Base-by-base conservation (phyloP, 2,797 vertebrate species). In the Xiphorhynchus erythropygius region DNA sequence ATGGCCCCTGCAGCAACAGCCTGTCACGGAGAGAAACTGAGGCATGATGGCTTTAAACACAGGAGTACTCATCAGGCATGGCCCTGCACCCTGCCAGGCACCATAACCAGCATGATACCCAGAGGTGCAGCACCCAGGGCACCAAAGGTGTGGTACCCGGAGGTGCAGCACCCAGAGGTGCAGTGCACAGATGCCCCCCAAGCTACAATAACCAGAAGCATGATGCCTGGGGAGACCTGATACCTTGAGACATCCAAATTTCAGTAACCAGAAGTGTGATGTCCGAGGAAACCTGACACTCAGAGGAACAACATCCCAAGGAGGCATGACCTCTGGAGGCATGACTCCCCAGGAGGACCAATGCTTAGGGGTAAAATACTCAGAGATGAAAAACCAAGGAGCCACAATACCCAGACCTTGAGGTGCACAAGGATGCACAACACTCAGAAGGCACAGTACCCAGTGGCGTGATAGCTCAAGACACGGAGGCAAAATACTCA, bases 321-420 rank as follows among this genome's bases (percentile, higher is more conserved):
- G 28, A 63, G 17, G 3, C 32, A 18, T 12, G 17, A 50, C 24
- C 18, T 53, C 68, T 32, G 60, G 53, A 68, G 42, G 16, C 11
- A 6, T 7, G 9, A 44, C 22, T 46, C 13, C 10, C 49, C 25
- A n/a, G 67, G 19, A 53, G 13, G 4, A 76, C 5, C 2, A 1
- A 27, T 23, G 56, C 35, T 23, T 50, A 16, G 18, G 7, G 15
- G 3, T 33, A 25, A 4, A 1, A 37, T 16, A 81, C 30, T 12
- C 75, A 28, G 42, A 62, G 52, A 17, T 22, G 77, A 73, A 86
- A 44, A 39, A 32, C 53, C 9, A 10, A 56, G 42, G 18, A 62
- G 10, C 16, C 39, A 19, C 0, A 0, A 27, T 27, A 53, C 9
- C 12, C 46, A 37, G 19, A 25, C 5, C 50, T 55, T 24, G 27